Base-by-base conservation (phyloP, 2,888 invertebrate species). In the Muscina levida region DNA sequence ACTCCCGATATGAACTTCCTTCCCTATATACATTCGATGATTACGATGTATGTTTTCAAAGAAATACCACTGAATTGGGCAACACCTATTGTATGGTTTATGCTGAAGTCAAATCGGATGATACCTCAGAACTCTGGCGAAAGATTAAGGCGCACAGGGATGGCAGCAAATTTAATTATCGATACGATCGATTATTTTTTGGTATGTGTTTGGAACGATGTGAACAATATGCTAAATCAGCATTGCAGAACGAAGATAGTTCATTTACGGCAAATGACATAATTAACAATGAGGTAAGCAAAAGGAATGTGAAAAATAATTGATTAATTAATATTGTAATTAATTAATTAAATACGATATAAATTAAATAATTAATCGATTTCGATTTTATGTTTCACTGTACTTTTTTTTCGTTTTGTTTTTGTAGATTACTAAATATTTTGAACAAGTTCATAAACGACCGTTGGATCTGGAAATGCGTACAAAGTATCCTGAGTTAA, bases 11-110 rank as follows among this genome's bases (percentile, higher is more conserved):
- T 39, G 72, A 83, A 78, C 87, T 89, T 87, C 89, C 89, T 0
- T 79, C 85, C 0, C 15, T 89, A 4, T 84, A 85, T n/a, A 75
- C 83, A 2, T 76, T 89, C 13, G 89, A 89, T 3, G 88, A 89
- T 73, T 89, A 88, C 46, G 89, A 89, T 82, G 76, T 76, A 1
- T 89, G 89, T 57, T 77, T 87, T 22, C 91, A 94, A 90, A 95
- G 95, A 89, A 0, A 39, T 0, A 39, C 72, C 3, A 82, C 84
- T 1, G 42, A 24, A 46, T 17, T 80, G 0, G 77, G 77, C 13
- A 80, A 82, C 19, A 85, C 83, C 2, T 89, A 88, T 56, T 89
- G 89, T 65, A 44, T 89, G 65, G 86, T 86, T 0, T 86, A 86
- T 75, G 87, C 85, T 13, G 88, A 89, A 82, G 85, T 89, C 39